Base-by-base conservation (phyloP, 2,888 invertebrate genomes). In the Xanthorhoe spadicearia region DNA sequence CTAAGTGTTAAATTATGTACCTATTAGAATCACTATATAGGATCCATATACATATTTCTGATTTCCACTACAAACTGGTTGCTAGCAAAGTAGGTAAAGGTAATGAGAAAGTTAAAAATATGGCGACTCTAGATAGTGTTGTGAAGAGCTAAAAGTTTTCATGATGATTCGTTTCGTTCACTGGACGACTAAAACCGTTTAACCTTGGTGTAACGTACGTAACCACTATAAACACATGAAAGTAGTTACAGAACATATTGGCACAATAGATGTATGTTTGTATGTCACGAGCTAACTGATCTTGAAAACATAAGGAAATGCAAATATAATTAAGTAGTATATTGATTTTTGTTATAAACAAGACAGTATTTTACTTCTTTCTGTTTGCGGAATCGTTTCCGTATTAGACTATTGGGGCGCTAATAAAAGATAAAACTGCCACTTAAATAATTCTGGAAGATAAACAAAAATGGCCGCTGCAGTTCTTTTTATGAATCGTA, bases 181-280 rank as follows among this genome's bases (percentile, higher is more conserved):
- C 43, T 49, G 61, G 64, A 58, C 61, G 58, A 46, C 64, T 51
- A 46, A 58, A 61, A 54, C 43, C n/a, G 17, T 35, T 52, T 35
- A 55, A 53, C 69, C 66, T 67, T 67, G 66, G 46, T 51, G 55
- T 64, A 56, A 56, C 61, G 58, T 61, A 61, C 61, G 9, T 52
- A 49, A 23, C 58, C 61, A 64, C 60, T 61, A 61, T 35, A 58
- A 8, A 18, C 43, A 23, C 38, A 23, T 66, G 53, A 61, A 52
- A 43, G 52, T 61, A 61, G 51, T 13, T n/a, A 28, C n/a, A 2
- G 51, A 23, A 51, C 23, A 17, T 49, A 35, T 61, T 54, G 54
- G 55, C 50, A 18, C 61, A 55, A 61, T 61, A 35, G 15, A 13
- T 43, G 4, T 49, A 49, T 7, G 32, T 13, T 46, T 18, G 48